phyloP scores from a whole-genome alignment of 2,888 invertebrate species.

The Pterostichus niger region DNA sequence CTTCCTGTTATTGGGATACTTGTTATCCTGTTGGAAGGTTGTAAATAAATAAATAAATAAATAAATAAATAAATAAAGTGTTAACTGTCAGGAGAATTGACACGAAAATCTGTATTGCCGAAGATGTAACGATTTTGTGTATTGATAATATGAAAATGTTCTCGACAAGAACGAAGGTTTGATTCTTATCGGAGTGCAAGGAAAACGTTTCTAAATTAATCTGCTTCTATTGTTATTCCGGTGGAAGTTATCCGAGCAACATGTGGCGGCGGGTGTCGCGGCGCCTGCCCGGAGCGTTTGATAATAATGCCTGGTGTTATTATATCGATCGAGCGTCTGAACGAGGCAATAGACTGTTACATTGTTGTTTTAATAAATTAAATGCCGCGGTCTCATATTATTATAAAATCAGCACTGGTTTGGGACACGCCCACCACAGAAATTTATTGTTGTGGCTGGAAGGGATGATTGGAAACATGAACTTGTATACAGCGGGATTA shows the following conservation, averaged over 20 bases:
- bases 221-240: constrained; percentile 49
- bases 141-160: too few relatives aligned
- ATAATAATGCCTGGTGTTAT: not conserved
- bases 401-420: constrained; percentile 5
- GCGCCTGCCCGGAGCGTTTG: not conserved
- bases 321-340: not conserved
- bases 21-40: too few relatives aligned
- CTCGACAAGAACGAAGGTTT: too few relatives aligned
- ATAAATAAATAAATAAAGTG: too few relatives aligned
- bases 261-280: not conserved
- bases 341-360: not conserved
- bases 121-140: too few relatives aligned
- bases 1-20: too few relatives aligned
- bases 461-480: too few relatives aligned
- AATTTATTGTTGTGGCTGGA: not conserved
- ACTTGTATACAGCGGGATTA: too few relatives aligned
- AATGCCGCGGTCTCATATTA: constrained; percentile 20
- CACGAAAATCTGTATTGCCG: too few relatives aligned
- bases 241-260: constrained; percentile 6
- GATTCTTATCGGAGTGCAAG: not conserved
- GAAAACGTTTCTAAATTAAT: constrained; percentile 50
- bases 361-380: constrained; percentile 29
- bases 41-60: too few relatives aligned
- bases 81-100: too few relatives aligned
- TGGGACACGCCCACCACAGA: not conserved